Evolutionary conservation across 2,888 invertebrate genomes (phyloP).

Genomic region (Lasioglossum figueresi): DNA sequence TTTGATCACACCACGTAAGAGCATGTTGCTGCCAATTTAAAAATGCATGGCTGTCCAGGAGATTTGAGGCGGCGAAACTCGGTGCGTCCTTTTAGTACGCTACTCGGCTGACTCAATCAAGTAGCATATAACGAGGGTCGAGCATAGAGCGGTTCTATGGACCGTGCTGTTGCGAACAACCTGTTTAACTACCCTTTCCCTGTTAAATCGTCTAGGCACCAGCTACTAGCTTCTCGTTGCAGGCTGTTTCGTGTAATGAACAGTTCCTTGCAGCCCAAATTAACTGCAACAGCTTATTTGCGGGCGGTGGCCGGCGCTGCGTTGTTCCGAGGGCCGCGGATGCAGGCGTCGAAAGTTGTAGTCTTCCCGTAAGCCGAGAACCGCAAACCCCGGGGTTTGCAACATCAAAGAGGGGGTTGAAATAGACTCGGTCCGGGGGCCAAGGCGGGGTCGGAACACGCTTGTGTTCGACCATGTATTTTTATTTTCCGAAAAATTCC

Average conservation of each 20-base stretch:
- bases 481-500: background rate
- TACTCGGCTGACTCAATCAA: background rate
- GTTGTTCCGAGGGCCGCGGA: background rate
- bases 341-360: conserved; percentile 13
- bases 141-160: background rate
- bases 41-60: background rate
- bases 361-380: background rate
- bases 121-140: background rate
- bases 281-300: conserved; percentile 29
- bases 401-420: conserved; percentile 6
- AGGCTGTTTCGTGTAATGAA: conserved; percentile 14
- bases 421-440: background rate
- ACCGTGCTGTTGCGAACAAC: conserved; percentile 1
- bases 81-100: background rate
- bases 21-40: too few species aligned
- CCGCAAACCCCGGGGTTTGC: background rate
- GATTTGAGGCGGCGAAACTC: background rate
- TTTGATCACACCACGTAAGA: too few species aligned
- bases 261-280: conserved; percentile 11
- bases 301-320: background rate
- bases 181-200: conserved; percentile 1
- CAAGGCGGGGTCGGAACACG: background rate
- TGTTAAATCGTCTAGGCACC: background rate
- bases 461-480: background rate
- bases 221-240: background rate